Evolutionary conservation across 2,113 vertebrate genomes (phyloP).

Genomic region (Rhinogobius similis): DNA sequence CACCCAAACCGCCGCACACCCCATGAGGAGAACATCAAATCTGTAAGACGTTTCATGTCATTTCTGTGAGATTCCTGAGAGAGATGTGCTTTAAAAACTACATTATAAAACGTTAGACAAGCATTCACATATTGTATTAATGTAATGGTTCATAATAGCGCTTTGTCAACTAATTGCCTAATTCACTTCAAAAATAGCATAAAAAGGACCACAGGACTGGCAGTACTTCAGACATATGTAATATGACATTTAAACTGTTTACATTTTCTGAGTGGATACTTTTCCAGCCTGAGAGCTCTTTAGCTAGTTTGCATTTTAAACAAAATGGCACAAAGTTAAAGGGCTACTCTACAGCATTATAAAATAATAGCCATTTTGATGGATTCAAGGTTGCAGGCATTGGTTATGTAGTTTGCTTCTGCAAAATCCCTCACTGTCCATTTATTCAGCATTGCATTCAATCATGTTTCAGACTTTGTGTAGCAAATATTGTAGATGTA

Average conservation of each 20-base stretch:
- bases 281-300: constrained; percentile 27
- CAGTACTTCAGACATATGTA: background rate
- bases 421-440: background rate
- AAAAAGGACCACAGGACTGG: constrained; percentile 1
- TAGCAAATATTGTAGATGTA: constrained; percentile 76
- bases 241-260: background rate
- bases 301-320: constrained; percentile 23
- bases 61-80: constrained; percentile 20
- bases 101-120: background rate
- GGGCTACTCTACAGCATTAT: constrained; percentile 44
- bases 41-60: constrained; percentile 23
- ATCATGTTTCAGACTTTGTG: constrained; percentile 4
- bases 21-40: constrained; percentile 57
- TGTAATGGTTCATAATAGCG: background rate
- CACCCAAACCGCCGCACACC: constrained; percentile 88
- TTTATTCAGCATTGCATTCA: background rate
- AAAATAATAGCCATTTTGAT: constrained; percentile 15
- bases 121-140: background rate
- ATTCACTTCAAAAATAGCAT: constrained; percentile 16
- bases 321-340: constrained; percentile 48
- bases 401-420: background rate
- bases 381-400: background rate
- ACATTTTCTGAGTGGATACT: background rate
- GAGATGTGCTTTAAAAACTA: constrained; percentile 23
- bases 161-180: background rate